Evolutionary conservation across 1,140 invertebrate species (phyloP).

Genomic region (Eulimnadia texana): DNA sequence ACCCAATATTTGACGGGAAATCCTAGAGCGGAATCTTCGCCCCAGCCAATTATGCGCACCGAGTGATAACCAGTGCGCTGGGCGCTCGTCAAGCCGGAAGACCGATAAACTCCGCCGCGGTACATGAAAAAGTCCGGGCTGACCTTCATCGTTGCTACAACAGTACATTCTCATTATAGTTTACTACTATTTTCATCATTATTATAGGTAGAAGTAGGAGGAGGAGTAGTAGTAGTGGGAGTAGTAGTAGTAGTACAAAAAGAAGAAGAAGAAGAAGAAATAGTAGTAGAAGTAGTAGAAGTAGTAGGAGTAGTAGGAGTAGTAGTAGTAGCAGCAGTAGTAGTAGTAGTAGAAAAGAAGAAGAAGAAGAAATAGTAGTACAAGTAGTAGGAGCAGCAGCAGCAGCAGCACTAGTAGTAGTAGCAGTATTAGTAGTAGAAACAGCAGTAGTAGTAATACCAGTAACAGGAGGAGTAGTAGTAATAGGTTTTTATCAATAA

Average conservation of each 20-base stretch:
- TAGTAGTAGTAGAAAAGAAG: too few relatives aligned
- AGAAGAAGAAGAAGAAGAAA: too few relatives aligned
- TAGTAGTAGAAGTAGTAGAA: too few relatives aligned
- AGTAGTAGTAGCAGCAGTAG: too few relatives aligned
- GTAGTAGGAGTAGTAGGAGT: too few relatives aligned
- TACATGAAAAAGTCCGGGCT: slow-evolving; percentile 85
- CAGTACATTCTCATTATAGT: slow-evolving; percentile 10
- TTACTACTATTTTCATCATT: not conserved
- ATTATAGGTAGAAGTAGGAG: not conserved
- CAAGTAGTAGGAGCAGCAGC: too few relatives aligned
- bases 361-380: too few relatives aligned
- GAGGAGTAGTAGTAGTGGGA: not conserved
- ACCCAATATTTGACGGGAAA: slow-evolving; percentile 71
- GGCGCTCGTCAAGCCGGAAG: slow-evolving; percentile 38
- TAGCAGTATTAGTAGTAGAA: too few relatives aligned
- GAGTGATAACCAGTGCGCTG: slow-evolving; percentile 63
- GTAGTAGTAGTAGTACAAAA: not conserved
- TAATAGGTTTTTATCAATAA: not conserved
- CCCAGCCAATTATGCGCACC: slow-evolving; percentile 81
- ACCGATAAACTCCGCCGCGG: slow-evolving; percentile 60
- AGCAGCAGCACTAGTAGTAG: too few relatives aligned
- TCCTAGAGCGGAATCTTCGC: slow-evolving; percentile 45
- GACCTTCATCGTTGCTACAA: slow-evolving; percentile 70
- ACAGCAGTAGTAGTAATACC: too few relatives aligned
- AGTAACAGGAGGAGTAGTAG: not conserved